These are phyloP conservation scores for Girardinus metallicus DNA, from an alignment of 2,797 vertebrate genomes.

Conservation along the genomic window DNA sequence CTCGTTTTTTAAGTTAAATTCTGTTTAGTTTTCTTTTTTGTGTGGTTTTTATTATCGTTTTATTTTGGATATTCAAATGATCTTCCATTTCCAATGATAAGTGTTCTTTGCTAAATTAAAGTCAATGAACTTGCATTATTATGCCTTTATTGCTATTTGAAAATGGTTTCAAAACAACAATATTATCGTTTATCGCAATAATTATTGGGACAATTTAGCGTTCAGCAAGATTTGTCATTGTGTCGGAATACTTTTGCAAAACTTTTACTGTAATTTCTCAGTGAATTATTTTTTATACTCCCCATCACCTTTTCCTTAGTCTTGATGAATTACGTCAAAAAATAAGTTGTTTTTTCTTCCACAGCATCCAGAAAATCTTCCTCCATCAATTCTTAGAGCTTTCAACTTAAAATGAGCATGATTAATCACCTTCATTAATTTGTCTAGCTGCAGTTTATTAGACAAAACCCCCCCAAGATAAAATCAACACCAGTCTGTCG, in stretches of 20 bases:
- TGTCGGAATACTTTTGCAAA: not conserved
- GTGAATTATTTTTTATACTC: not conserved
- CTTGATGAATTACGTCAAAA: not conserved
- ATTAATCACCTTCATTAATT: conserved; percentile 3
- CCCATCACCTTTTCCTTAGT: not conserved
- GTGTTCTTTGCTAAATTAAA: too few species aligned
- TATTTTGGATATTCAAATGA: too few species aligned
- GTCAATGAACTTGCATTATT: too few species aligned
- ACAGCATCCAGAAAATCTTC: not conserved
- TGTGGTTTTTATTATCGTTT: too few species aligned
- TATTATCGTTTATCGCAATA: too few species aligned
- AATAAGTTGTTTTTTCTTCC: not conserved
- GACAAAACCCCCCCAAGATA: not conserved
- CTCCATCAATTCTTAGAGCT: not conserved
- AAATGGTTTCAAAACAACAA: too few species aligned
- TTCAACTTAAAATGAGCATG: not conserved
- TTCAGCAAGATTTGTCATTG: too few species aligned
- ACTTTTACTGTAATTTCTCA: not conserved
- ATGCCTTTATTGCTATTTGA: too few species aligned
- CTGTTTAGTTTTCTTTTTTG: too few species aligned
- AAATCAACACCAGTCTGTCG: not conserved
- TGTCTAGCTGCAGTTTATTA: not conserved
- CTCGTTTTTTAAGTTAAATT: too few species aligned
- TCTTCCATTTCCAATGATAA: too few species aligned
- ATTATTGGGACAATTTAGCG: too few species aligned